Base-by-base conservation (phyloP, 2,888 invertebrate species). In the Willowsia nigromaculata region DNA sequence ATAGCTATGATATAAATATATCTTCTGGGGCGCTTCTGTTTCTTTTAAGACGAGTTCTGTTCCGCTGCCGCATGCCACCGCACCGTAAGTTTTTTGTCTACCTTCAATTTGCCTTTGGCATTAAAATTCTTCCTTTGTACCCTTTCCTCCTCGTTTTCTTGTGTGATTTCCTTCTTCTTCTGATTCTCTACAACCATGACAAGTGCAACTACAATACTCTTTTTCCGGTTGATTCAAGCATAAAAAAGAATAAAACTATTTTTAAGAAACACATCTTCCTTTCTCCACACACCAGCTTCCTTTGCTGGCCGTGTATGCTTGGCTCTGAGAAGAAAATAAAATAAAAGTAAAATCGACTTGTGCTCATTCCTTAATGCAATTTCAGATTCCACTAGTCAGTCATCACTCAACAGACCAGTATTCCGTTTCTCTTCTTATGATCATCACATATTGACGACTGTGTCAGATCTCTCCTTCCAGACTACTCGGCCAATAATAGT, bases 101-200 rank as follows among this genome's bases (percentile, higher is more conserved):
- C 62, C 62, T n/a, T 62, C 62, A 62, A 68, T 37, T 40, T 68
- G 68, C 68, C 68, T 37, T n/a, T 68, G 68, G 68, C 68, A 68
- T 68, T 68, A 40, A 62, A 62, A 62, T 33, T 30, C 62, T 62
- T n/a, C n/a, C n/a, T 5, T 50, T 50, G 50, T 50, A 18, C n/a
- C 18, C 33, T 62, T 33, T 62, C 15, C 27, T 62, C n/a, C 2
- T 50, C 22, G 18, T 33, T 33, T 15, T 33, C n/a, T 62, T 33
- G 33, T 15, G 68, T 68, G 40, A 15, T 33, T 33, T 33, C 33
- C 33, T 62, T 27, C 33, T 33, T 33, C 0, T 33, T 33, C 62
- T 33, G n/a, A n/a, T n/a, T 33, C 33, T n/a, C 7, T 62, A 3
- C 62, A 13, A 33, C 13, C 25, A 22, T 22, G 22, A 4, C 62